Evolutionary conservation across 2,888 invertebrate species (phyloP).

Genomic region (Galerucella pusilla): DNA sequence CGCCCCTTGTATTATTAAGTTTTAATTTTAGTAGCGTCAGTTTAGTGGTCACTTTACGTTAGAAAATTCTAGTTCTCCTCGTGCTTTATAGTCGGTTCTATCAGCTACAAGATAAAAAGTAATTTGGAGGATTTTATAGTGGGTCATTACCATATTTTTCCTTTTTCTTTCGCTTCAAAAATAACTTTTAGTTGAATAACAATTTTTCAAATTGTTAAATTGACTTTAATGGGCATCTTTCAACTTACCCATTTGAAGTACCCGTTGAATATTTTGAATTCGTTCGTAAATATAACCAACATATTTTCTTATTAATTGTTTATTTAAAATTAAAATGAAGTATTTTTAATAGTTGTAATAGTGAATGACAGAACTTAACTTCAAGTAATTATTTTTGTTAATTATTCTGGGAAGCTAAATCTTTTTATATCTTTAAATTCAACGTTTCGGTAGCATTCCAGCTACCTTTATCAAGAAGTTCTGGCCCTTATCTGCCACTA

Average conservation of each 20-base stretch:
- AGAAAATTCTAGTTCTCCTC: constrained; percentile 19
- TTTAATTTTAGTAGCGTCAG: background rate
- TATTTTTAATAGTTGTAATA: no score
- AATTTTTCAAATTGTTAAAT: constrained; percentile 15
- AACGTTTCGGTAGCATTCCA: no score
- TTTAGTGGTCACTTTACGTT: constrained; percentile 14
- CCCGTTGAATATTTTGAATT: background rate
- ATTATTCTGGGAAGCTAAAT: no score
- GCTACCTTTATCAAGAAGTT: no score
- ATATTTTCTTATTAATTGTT: background rate
- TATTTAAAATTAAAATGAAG: no score
- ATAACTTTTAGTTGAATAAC: constrained; percentile 10
- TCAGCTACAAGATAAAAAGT: constrained; percentile 26
- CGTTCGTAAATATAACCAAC: background rate
- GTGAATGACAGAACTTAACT: no score
- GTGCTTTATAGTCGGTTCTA: constrained; percentile 25
- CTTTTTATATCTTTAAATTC: no score
- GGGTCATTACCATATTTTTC: constrained; percentile 18
- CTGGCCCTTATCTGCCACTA: no score
- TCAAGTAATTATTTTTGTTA: no score
- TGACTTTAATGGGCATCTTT: constrained; percentile 10
- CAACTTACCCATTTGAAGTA: background rate
- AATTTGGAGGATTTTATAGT: constrained; percentile 17
- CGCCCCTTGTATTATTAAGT: background rate
- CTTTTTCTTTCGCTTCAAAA: constrained; percentile 5